These are phyloP conservation scores for Rhamnusium bicolor DNA, from an alignment of 2,888 invertebrate genomes.

Conservation along the genomic window DNA sequence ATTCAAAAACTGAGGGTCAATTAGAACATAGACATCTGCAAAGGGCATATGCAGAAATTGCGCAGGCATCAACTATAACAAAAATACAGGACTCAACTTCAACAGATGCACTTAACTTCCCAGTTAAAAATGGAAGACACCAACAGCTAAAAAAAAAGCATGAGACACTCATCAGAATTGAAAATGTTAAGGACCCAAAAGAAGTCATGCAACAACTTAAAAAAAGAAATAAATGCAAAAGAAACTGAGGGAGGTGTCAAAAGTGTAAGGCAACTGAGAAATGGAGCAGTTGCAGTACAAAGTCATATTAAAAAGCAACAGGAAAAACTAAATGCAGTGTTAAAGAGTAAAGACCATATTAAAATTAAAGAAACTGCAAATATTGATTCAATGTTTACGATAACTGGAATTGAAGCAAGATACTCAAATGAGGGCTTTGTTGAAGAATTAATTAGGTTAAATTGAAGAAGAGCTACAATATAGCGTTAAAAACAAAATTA, in stretches of 20 bases:
- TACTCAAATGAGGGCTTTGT: background rate
- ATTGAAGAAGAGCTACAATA: background rate
- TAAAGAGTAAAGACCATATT: slow-evolving; percentile 11
- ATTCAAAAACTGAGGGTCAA: too few species aligned
- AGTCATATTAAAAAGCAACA: slow-evolving; percentile 1
- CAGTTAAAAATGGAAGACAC: background rate
- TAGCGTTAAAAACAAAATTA: background rate
- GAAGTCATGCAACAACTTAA: background rate
- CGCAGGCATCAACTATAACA: background rate
- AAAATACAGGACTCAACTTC: background rate
- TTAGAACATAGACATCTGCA: background rate
- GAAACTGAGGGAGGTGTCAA: slow-evolving; percentile 10
- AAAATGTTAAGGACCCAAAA: background rate
- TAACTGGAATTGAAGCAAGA: slow-evolving; percentile 15
- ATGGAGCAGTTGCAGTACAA: slow-evolving; percentile 4
- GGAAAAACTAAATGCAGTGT: background rate
- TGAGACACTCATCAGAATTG: slow-evolving; percentile 1
- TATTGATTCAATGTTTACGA: slow-evolving; percentile 19
- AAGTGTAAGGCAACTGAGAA: slow-evolving; percentile 14
- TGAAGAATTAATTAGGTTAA: slow-evolving; percentile 9
- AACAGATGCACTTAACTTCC: background rate
- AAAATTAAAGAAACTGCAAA: slow-evolving; percentile 12
- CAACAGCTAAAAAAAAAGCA: background rate
- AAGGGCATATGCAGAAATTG: background rate
- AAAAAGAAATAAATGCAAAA: slow-evolving; percentile 1